Conservation (phyloP, 2,113 vertebrate genomes). For the Cyanoderma ruficeps region DNA sequence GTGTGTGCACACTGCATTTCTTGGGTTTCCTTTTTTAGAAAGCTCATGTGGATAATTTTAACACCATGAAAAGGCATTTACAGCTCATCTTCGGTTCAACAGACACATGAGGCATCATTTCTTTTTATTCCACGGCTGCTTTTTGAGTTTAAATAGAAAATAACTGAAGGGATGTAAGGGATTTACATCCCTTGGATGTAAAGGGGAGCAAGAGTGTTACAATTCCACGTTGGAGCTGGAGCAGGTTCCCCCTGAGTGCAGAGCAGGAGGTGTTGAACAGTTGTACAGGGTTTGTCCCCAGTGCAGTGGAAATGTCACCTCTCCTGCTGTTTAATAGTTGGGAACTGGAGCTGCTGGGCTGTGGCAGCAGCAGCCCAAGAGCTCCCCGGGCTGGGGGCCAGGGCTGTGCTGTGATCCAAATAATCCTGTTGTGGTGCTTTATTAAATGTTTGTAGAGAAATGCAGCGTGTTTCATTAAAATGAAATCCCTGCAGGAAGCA, state of each 20-base stretch:
- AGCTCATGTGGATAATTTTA: background rate
- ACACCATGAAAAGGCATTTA: background rate
- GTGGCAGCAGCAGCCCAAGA: background rate
- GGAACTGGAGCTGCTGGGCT: background rate
- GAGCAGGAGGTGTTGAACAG: background rate
- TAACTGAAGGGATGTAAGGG: background rate
- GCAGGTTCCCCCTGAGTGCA: background rate
- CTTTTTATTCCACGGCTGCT: background rate
- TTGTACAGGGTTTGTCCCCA: background rate
- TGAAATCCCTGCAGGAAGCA: conserved; percentile 30
- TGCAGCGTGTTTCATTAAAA: background rate
- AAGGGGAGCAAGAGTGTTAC: background rate
- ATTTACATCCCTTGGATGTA: background rate
- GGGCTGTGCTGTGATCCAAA: background rate
- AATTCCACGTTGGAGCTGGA: rapidly evolving
- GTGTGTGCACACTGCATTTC: rapidly evolving
- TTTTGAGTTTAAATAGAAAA: background rate
- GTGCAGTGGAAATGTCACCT: background rate
- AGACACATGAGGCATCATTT: background rate
- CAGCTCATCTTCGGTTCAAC: background rate
- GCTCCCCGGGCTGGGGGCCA: background rate
- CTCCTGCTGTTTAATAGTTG: background rate
- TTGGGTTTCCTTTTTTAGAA: background rate
- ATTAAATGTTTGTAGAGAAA: conserved; percentile 11
- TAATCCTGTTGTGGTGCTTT: conserved; percentile 33